phyloP scores from a whole-genome alignment of 2,113 vertebrate species.

The Anolis carolinensis region DNA sequence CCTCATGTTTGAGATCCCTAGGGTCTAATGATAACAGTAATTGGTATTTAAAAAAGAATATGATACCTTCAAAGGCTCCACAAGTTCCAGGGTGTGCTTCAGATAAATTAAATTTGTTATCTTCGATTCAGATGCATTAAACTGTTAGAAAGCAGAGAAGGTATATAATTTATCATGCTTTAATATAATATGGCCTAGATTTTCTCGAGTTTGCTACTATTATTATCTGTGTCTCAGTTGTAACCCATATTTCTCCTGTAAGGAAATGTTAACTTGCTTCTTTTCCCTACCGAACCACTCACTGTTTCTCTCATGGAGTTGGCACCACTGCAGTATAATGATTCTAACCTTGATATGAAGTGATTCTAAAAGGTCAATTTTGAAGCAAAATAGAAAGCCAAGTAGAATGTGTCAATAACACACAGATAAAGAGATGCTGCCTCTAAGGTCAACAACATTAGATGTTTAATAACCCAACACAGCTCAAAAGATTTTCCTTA shows the following conservation, averaged over 20 bases:
- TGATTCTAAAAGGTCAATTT: not conserved
- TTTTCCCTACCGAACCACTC: not conserved
- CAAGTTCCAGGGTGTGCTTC: slow-evolving; percentile 92
- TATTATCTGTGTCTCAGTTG: not conserved
- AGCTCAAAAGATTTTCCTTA: not conserved
- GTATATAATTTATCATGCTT: not conserved
- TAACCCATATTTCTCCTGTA: not conserved
- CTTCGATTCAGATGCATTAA: slow-evolving; percentile 91
- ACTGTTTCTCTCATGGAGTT: not conserved
- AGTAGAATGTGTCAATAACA: no score
- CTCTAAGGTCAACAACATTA: not conserved
- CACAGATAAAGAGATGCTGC: not conserved
- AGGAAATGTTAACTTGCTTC: not conserved
- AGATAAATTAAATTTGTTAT: slow-evolving; percentile 94
- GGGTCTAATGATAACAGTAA: not conserved
- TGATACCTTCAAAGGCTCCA: slow-evolving; percentile 88
- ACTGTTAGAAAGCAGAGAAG: slow-evolving; percentile 73
- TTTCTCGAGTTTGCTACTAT: not conserved
- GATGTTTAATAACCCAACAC: not conserved
- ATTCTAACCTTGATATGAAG: not conserved
- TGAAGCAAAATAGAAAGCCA: not conserved
- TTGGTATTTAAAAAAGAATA: not conserved
- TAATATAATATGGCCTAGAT: not conserved
- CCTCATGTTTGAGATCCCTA: not conserved
- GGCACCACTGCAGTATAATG: not conserved